Conservation (phyloP, 2,113 vertebrate genomes). For the Oncorhynchus nerka region DNA sequence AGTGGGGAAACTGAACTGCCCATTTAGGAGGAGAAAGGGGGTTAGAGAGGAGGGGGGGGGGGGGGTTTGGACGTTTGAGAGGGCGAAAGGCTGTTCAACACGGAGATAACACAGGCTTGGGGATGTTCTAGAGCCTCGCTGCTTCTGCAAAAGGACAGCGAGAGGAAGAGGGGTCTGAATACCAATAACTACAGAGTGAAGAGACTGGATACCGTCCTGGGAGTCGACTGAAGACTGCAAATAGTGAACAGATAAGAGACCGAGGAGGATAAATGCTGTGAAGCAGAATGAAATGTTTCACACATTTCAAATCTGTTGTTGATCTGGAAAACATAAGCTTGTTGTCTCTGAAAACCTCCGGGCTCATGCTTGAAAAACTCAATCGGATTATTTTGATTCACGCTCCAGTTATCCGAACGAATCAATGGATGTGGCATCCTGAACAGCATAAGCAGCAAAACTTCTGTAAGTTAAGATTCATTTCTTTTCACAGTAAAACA, state of each 20-base stretch:
- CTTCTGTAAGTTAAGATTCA: conserved; percentile 2
- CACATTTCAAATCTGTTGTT: background rate
- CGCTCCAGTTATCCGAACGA: conserved; percentile 33
- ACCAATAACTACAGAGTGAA: background rate
- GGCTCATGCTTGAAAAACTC: conserved; percentile 24
- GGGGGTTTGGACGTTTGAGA: background rate
- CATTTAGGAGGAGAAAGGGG: conserved; percentile 7
- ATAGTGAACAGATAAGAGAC: background rate
- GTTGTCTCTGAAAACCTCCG: background rate
- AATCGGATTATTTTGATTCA: conserved; percentile 46
- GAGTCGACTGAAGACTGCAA: background rate
- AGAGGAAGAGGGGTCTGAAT: background rate
- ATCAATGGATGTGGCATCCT: conserved; percentile 33
- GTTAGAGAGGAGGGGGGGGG: background rate
- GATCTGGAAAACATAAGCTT: background rate
- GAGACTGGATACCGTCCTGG: background rate
- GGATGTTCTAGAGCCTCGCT: background rate
- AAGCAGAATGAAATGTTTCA: background rate
- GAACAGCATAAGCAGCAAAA: conserved; percentile 12
- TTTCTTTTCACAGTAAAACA: background rate
- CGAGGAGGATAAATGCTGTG: background rate
- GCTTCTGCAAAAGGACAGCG: background rate
- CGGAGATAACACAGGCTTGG: background rate
- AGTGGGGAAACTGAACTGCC: background rate
- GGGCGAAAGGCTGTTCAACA: background rate